Conservation (phyloP, 1,140 invertebrate species). For the Whitmania pigra region DNA sequence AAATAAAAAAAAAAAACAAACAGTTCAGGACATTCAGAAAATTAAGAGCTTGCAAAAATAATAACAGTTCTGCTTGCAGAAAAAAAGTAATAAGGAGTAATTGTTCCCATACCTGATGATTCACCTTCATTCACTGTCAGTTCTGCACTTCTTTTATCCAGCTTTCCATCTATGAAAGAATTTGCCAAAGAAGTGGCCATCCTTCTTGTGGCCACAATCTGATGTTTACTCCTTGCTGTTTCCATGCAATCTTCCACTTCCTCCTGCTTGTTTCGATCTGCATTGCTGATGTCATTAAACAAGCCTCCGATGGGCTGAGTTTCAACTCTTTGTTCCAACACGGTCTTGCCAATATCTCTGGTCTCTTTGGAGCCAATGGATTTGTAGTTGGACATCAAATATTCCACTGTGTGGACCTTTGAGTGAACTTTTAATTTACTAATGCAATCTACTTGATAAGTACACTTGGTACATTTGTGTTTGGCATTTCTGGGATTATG, state of each 20-base stretch:
- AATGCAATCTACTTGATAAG: neutral
- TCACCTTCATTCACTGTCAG: too few species aligned
- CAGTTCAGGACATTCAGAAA: too few species aligned
- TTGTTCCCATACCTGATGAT: too few species aligned
- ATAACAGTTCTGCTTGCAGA: too few species aligned
- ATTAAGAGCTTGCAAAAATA: too few species aligned
- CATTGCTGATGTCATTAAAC: neutral
- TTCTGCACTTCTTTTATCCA: too few species aligned
- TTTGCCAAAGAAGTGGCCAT: too few species aligned
- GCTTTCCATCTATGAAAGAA: too few species aligned
- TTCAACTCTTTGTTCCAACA: neutral
- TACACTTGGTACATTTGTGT: conserved; percentile 3
- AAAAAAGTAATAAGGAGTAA: too few species aligned
- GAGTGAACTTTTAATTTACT: neutral
- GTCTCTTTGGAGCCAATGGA: neutral
- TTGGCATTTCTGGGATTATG: neutral
- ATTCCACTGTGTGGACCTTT: conserved; percentile 10
- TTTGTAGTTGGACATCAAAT: neutral
- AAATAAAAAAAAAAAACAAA: too few species aligned
- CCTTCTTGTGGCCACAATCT: too few species aligned
- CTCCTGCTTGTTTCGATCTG: neutral
- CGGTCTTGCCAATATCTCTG: neutral
- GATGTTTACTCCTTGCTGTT: neutral
- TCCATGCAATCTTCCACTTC: conserved; percentile 9
- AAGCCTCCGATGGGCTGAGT: neutral